Base-by-base conservation (phyloP, 2,888 invertebrate species). In the Sarcophaga caerulescens region DNA sequence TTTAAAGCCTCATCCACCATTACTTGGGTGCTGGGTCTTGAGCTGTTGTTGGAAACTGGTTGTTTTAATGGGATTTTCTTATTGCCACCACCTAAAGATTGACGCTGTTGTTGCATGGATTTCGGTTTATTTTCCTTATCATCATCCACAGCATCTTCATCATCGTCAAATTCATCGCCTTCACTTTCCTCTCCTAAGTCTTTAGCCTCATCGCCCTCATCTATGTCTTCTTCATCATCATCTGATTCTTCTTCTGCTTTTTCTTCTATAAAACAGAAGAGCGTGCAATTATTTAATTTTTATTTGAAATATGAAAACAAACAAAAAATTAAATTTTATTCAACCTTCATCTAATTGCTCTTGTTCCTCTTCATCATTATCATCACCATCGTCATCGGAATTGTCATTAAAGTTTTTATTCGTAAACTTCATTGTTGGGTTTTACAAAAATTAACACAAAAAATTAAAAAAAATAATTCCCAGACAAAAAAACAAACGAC, bases 1-100 rank as follows among this genome's bases (percentile, higher is more conserved):
- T 92, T 93, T 70, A 95, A 94, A 2, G 96, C 95, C 52, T 92
- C 93, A 88, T 93, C 94, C 1, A 95, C 95, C 95, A 96, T 95
- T 52, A 93, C 93, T 1, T 94, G 90, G 0, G 94, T 94, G 21
- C 1, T 68, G 0, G 92, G 35, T 14, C 52, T 68, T 60, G 81
- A 81, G 1, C 8, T 65, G 4, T 10, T 44, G 1, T 57, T 70
- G 17, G 14, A 6, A 2, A 14, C 3, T 14, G 21, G 12, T n/a
- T 78, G 77, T 17, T 83, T 84, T 4, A 70, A 25, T 4, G 21
- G 17, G 4, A 71, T 68, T 59, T 66, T 65, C 12, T 82, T 47
- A 14, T 75, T 68, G 12, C 62, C 73, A 45, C 62, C 74, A 23
- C 60, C 69, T 60, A 79, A 69, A n/a, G 78, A 23, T 63, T 78